These are phyloP conservation scores for Gobio occitaniae DNA, from an alignment of 2,797 vertebrate genomes.

Conservation along the genomic window DNA sequence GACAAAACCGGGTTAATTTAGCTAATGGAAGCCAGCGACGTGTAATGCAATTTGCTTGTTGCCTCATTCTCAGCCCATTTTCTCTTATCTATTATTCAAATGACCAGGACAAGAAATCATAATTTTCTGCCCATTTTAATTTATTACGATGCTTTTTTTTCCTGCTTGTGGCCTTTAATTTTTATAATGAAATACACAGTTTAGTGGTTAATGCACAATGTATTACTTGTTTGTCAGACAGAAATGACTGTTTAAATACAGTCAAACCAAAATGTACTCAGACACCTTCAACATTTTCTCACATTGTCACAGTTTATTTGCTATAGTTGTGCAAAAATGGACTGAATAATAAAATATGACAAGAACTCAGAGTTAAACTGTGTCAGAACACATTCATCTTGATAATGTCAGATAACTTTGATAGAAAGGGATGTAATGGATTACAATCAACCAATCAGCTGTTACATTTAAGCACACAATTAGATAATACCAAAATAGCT, in stretches of 20 bases:
- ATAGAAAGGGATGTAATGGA: no score
- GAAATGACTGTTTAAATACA: not conserved
- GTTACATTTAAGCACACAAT: no score
- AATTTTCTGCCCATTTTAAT: conserved; percentile 43
- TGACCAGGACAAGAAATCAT: conserved; percentile 45
- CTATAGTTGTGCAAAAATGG: no score
- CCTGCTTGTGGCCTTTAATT: conserved; percentile 24
- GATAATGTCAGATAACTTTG: no score
- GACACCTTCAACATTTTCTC: no score
- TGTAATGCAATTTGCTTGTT: conserved; percentile 47
- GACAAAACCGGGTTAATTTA: conserved; percentile 53
- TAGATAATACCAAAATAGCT: no score
- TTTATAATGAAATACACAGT: conserved; percentile 40
- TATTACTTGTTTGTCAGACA: conserved; percentile 28
- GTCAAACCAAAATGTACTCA: no score
- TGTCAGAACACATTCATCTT: no score
- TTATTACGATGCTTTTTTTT: conserved; percentile 15
- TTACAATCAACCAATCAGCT: no score
- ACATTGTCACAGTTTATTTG: no score
- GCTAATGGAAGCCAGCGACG: conserved; percentile 47
- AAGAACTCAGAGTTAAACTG: no score
- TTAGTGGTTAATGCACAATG: conserved; percentile 44
- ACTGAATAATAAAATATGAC: no score
- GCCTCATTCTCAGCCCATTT: conserved; percentile 38
- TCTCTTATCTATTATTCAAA: conserved; percentile 58